Base-by-base conservation (phyloP, 35 echinoderm and acorn worm genomes). In the Chiridota heheva region DNA sequence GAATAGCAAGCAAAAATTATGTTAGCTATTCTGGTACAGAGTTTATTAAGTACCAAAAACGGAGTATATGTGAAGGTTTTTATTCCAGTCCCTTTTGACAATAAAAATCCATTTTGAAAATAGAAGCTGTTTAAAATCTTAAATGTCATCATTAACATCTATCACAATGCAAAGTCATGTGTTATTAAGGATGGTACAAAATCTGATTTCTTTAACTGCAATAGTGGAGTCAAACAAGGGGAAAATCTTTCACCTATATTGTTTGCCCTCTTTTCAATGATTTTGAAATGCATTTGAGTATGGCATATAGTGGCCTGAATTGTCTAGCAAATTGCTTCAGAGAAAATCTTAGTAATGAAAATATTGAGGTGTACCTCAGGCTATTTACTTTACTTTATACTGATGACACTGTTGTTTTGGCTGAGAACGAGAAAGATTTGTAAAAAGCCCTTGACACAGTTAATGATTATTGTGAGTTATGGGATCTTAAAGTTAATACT, bases 141-240 rank as follows among this genome's bases (percentile, higher is more conserved):
- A 7, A 85, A 84, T 75, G 81, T 85, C n/a, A 90, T 90, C 35
- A 7, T 69, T n/a, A 43, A 36, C 34, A 53, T 90, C 70, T 83
- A 90, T 74, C 57, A 18, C 5, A 67, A 77, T 63, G 80, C 79
- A 29, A 60, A 90, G 56, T 90, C 80, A 35, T 90, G 80, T 84
- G 72, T 90, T 12, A 65, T 12, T 40, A 78, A 76, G 53, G 32
- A 62, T 63, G 27, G 40, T 38, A 27, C 76, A 39, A 65, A 6
- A 42, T 90, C 87, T 46, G 58, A 74, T 39, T 77, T 76, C 22
- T 77, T 84, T 67, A 55, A 67, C 39, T 90, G 87, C 69, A 83
- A 77, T 70, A 77, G 83, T 38, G 87, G 80, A 32, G 80, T 90
- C 13, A 72, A 71, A 75, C 80, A 90, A 42, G 72, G 79, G 24